These are phyloP conservation scores for Xylota segnis DNA, from an alignment of 2,888 invertebrate genomes.

Conservation along the genomic window DNA sequence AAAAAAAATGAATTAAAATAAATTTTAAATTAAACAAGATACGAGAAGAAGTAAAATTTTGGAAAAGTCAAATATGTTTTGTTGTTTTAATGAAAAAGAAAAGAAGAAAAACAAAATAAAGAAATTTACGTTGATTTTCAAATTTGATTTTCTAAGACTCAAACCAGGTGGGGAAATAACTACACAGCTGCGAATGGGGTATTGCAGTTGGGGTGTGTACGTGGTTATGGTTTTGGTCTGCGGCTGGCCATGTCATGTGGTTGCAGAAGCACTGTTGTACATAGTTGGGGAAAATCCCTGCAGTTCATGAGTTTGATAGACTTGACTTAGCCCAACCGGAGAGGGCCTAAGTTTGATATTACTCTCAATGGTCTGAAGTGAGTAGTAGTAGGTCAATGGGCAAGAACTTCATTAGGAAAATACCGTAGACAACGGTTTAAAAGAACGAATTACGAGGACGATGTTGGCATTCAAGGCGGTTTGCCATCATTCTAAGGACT, in stretches of 20 bases:
- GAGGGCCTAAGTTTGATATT: no score
- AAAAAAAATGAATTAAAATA: conserved; percentile 38
- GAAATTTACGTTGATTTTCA: conserved; percentile 64
- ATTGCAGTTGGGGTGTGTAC: neutral
- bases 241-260: no score
- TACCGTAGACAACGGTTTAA: no score
- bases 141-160: conserved; percentile 33
- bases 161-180: neutral
- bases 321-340: no score
- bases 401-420: no score
- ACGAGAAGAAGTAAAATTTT: conserved; percentile 30
- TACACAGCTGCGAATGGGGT: neutral
- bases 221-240: neutral
- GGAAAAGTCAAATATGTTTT: conserved; percentile 50
- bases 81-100: conserved; percentile 60
- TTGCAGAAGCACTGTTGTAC: neutral
- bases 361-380: no score
- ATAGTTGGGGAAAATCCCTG: no score
- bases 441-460: no score
- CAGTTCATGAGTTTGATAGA: no score
- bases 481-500: no score
- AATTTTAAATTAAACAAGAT: conserved; percentile 49
- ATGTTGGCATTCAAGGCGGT: no score
- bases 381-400: no score
- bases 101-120: conserved; percentile 52